Base-by-base conservation (phyloP, 2,888 invertebrate species). In the Crematogaster levior region DNA sequence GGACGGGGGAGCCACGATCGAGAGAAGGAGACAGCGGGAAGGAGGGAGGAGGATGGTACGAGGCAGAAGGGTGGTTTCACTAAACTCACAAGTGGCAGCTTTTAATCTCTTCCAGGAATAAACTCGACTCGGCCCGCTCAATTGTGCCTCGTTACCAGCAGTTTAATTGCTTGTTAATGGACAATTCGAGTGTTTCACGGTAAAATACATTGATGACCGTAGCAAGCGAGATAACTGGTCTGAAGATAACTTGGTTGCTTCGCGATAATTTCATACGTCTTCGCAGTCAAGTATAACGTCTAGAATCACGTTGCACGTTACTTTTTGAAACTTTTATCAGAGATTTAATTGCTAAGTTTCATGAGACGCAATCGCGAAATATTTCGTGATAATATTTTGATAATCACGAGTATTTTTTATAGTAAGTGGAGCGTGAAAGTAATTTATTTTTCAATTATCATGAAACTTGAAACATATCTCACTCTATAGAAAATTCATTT, bases 51-150 rank as follows among this genome's bases (percentile, higher is more conserved):
- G 80, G 86, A 84, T 68, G 70, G 83, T 37, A 72, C 68, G 46
- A 46, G 70, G 75, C 53, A 60, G 83, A 84, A 85, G 88, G 88
- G 87, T 90, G 88, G 88, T 86, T 89, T 87, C 82, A 85, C 86
- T 81, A 83, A 87, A 89, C 90, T 89, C 90, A 91, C 88, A 92
- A 92, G 91, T 91, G 91, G 90, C 90, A 88, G 88, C 87, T 88
- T 91, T 90, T 91, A 91, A 91, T 91, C 89, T 89, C 89, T 90
- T 88, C 86, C 84, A 81, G 88, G 89, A 88, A 89, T 90, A 90
- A 65, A 88, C 88, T 88, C 86, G 77, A 86, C 85, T 90, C 84
- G 89, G 84, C 83, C 46, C 82, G 56, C 34, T 87, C 84, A 88
- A 88, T 85, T 60, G 84, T 85, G 70, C 84, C 88, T 89, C 87